These are phyloP conservation scores for Lymantria dispar DNA, from an alignment of 2,888 invertebrate genomes.

Conservation along the genomic window DNA sequence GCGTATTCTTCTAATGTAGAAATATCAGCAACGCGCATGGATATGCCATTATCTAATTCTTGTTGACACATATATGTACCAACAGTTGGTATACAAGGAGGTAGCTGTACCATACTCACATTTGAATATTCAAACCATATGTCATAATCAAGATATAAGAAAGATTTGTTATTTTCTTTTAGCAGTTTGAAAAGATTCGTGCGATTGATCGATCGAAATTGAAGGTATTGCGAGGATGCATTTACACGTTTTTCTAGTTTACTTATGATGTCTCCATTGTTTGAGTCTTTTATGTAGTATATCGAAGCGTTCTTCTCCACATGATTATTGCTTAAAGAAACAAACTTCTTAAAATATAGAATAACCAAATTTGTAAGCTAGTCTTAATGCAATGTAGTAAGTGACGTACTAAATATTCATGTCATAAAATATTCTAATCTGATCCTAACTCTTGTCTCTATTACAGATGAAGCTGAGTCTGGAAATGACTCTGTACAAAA, in stretches of 20 bases:
- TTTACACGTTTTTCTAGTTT: not conserved
- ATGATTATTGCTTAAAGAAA: not conserved
- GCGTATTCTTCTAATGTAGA: not conserved
- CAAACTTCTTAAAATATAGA: not conserved
- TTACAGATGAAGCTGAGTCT: too few relatives aligned
- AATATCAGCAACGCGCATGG: slow-evolving; percentile 18
- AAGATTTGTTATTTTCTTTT: slow-evolving; percentile 8
- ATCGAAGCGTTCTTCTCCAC: not conserved
- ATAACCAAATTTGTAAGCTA: too few relatives aligned
- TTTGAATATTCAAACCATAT: slow-evolving; percentile 12
- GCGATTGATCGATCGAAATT: not conserved
- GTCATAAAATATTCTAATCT: too few relatives aligned
- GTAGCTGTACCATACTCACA: slow-evolving; percentile 14
- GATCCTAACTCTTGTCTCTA: too few relatives aligned
- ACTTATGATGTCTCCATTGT: not conserved
- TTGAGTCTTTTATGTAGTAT: not conserved
- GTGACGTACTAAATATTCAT: too few relatives aligned
- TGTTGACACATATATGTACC: slow-evolving; percentile 3
- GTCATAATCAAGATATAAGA: slow-evolving; percentile 27
- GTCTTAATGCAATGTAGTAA: too few relatives aligned
- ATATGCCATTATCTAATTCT: slow-evolving; percentile 14
- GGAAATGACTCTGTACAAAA: too few relatives aligned
- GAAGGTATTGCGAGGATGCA: not conserved
- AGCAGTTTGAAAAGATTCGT: slow-evolving; percentile 1
- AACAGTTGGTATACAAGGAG: slow-evolving; percentile 4